Conservation (phyloP, 1,140 invertebrate species). For the Goniozus legneri region DNA sequence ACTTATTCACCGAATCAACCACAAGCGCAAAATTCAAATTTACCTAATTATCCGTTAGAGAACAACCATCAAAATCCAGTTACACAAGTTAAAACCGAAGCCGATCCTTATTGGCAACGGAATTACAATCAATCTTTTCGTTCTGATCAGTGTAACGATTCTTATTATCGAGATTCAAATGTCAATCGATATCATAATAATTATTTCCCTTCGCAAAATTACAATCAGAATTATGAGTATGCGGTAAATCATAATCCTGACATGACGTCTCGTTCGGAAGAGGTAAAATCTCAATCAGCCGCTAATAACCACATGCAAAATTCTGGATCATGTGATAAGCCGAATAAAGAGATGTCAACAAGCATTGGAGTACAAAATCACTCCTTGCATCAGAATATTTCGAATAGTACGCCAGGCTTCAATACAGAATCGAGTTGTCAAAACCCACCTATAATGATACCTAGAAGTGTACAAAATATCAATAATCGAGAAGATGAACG, state of each 20-base stretch:
- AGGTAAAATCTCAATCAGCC: constrained; percentile 20
- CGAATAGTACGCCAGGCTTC: constrained; percentile 15
- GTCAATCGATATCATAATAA: constrained; percentile 41
- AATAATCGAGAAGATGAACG: constrained; percentile 35
- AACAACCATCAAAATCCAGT: constrained; percentile 21
- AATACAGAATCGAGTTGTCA: constrained; percentile 24
- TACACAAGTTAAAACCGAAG: constrained; percentile 29
- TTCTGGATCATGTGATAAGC: constrained; percentile 23
- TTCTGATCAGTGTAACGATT: constrained; percentile 37
- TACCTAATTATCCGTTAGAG: constrained; percentile 29
- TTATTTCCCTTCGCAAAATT: constrained; percentile 42
- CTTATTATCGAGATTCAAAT: constrained; percentile 38
- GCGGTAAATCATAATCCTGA: constrained; percentile 18
- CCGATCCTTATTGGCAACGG: constrained; percentile 46
- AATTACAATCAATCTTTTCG: constrained; percentile 42
- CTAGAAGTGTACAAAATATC: constrained; percentile 17
- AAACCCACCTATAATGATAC: constrained; percentile 11
- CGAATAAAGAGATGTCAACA: constrained; percentile 27
- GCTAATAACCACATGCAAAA: constrained; percentile 14
- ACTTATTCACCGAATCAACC: constrained; percentile 31
- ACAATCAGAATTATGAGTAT: constrained; percentile 39
- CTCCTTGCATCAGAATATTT: constrained; percentile 26
- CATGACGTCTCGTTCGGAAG: constrained; percentile 21
- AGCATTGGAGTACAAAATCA: constrained; percentile 33
- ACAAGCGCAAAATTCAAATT: constrained; percentile 21